Evolutionary conservation across 2,888 invertebrate species (phyloP), one percentile per base, ranked within the genome.

Genomic region (Amphipyra berbera): DNA sequence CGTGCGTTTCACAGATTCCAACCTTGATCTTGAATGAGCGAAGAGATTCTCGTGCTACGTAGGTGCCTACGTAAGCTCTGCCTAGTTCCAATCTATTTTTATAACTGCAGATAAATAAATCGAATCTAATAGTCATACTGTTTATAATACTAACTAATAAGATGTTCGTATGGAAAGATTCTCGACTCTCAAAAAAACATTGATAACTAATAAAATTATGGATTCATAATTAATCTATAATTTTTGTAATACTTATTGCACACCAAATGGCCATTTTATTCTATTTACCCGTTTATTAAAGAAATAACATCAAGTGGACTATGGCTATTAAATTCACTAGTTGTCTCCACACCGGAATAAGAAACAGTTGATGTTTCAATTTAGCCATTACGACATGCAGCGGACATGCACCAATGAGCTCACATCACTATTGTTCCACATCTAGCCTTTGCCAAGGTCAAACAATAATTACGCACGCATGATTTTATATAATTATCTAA

Each of bases 401-500:
- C 69, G 77, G 81, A 79, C 81, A 81, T 84, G 84, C 82, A 85
- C 82, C 78, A 83, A 80, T 78, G 84, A 79, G 81, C 76, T 79
- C 65, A 56, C 77, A 76, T 78, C 77, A 74, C 76, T 80, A 82
- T 81, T 83, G 84, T 85, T 84, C 81, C 79, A 84, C 78, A 82
- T 82, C 82, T 81, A 84, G 84, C 76, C 78, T 81, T 75, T 82
- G 80, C 73, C 86, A 88, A 88, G 87, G 88, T 84, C 83, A 84
- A 77, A 73, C 53, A 79, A 64, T 78, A 81, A 81, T 82, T 81
- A 81, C 77, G 72, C 59, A 70, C 68, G 69, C 73, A 64, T 77
- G 69, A 74, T 76, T 81, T 75, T 81, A 72, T 75, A 73, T 72
- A 78, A 81, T 80, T 75, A 76, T 80, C 81, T 81, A 80, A 79